These are phyloP conservation scores for Coelinius sp. DNA, from an alignment of 2,888 invertebrate species.

Conservation along the genomic window DNA sequence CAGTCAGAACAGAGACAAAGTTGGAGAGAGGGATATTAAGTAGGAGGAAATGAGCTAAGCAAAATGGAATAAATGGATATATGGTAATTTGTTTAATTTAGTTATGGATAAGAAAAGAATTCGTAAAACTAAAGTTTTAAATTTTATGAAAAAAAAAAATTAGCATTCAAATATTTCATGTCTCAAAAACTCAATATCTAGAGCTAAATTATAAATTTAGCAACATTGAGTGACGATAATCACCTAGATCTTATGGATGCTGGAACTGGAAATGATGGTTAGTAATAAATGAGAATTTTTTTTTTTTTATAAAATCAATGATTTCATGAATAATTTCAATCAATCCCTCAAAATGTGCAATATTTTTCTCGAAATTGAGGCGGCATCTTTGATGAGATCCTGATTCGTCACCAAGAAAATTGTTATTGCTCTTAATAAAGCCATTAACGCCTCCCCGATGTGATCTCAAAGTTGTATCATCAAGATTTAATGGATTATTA, in stretches of 20 bases:
- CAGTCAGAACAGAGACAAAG: conserved; percentile 40
- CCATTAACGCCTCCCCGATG: not conserved
- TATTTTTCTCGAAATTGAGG: too few relatives aligned
- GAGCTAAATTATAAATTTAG: too few relatives aligned
- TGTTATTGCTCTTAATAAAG: not conserved
- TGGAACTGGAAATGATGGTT: too few relatives aligned
- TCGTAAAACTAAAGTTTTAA: not conserved
- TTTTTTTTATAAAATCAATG: too few relatives aligned
- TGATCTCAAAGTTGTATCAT: not conserved
- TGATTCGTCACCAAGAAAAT: not conserved
- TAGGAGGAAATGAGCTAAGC: conserved; percentile 21
- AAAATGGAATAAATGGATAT: not conserved
- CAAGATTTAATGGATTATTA: not conserved
- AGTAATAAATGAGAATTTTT: too few relatives aligned
- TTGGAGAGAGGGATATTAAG: not conserved
- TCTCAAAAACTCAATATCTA: too few relatives aligned
- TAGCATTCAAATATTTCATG: not conserved
- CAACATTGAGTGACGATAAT: too few relatives aligned
- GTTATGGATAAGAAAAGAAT: conserved; percentile 16
- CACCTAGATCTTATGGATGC: too few relatives aligned
- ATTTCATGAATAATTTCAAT: too few relatives aligned
- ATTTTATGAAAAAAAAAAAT: not conserved
- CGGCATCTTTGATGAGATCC: too few relatives aligned
- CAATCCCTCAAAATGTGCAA: too few relatives aligned
- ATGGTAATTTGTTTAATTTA: conserved; percentile 4